A percentile compares a stretch with the other conserved stretches of the same genome.
Evolutionary conservation across 2,797 vertebrate genomes (phyloP).

Genomic region (Coreius guichenoti): DNA sequence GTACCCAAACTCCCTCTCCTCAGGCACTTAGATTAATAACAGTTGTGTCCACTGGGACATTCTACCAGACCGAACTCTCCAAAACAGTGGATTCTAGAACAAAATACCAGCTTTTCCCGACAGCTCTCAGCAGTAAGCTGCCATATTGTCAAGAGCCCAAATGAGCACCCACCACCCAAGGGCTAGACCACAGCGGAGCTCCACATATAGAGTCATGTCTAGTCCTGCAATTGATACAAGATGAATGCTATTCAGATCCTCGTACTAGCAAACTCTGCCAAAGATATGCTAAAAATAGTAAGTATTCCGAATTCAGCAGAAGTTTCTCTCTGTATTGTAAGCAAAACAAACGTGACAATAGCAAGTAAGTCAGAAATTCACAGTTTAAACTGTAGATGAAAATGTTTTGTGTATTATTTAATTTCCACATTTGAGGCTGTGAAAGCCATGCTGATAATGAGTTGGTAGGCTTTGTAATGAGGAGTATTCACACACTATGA

Average conservation of each 20-base stretch:
- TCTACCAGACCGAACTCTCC: slow-evolving; percentile 23
- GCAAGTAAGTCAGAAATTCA: not conserved
- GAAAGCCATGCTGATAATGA: slow-evolving; percentile 29
- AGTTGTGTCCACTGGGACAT: slow-evolving; percentile 29
- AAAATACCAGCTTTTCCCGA: slow-evolving; percentile 43
- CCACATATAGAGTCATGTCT: slow-evolving; percentile 46
- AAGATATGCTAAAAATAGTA: not conserved
- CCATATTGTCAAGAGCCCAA: slow-evolving; percentile 44
- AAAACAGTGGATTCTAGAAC: slow-evolving; percentile 46
- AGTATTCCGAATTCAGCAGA: not conserved
- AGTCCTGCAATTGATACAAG: not conserved
- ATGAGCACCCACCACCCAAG: slow-evolving; percentile 45
- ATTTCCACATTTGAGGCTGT: slow-evolving; percentile 21
- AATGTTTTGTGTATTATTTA: slow-evolving; percentile 8
- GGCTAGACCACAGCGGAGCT: slow-evolving; percentile 22
- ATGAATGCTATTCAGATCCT: not conserved
- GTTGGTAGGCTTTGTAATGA: slow-evolving; percentile 35
- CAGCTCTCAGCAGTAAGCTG: slow-evolving; percentile 40
- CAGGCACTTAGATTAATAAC: slow-evolving; percentile 41
- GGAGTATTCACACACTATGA: slow-evolving; percentile 14
- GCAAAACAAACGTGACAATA: not conserved
- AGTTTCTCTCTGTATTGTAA: slow-evolving; percentile 18
- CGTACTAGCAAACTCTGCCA: not conserved
- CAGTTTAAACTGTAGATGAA: not conserved
- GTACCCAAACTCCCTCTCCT: not conserved